These are phyloP conservation scores for Oreohelix idahoensis DNA, from an alignment of 1,140 invertebrate genomes.

Conservation along the genomic window DNA sequence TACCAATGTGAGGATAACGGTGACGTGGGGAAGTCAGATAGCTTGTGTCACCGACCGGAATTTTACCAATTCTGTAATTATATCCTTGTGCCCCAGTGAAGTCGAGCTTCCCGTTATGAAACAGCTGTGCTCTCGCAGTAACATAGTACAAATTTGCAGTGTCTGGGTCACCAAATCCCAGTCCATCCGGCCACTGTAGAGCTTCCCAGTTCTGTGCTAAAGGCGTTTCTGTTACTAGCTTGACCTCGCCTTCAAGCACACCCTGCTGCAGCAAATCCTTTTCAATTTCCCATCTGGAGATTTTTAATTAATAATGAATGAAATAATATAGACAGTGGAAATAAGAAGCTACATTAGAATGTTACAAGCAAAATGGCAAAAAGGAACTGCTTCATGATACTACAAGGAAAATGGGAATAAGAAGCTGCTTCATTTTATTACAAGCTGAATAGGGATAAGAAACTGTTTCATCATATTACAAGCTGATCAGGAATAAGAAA, in stretches of 20 bases:
- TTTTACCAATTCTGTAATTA: constrained; percentile 16
- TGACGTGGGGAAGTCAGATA: background rate
- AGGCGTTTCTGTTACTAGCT: background rate
- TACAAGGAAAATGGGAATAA: no score
- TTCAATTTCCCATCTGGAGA: constrained; percentile 17
- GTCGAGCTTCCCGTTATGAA: background rate
- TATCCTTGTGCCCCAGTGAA: background rate
- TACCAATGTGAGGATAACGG: background rate
- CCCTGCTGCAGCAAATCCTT: constrained; percentile 7
- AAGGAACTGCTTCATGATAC: no score
- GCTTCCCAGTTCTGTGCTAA: constrained; percentile 20
- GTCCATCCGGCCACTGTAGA: constrained; percentile 25
- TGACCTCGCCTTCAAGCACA: constrained; percentile 8
- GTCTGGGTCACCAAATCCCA: background rate
- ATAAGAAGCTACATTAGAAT: no score
- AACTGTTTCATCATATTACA: no score
- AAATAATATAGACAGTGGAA: background rate
- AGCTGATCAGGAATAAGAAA: no score
- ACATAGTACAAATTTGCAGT: background rate
- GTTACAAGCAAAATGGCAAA: no score
- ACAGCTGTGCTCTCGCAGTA: background rate
- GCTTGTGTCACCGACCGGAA: background rate
- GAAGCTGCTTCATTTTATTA: no score
- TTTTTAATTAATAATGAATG: background rate
- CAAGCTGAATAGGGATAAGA: no score